phyloP scores from a whole-genome alignment of 2,797 vertebrate species.

The Macrochelys suwanniensis region DNA sequence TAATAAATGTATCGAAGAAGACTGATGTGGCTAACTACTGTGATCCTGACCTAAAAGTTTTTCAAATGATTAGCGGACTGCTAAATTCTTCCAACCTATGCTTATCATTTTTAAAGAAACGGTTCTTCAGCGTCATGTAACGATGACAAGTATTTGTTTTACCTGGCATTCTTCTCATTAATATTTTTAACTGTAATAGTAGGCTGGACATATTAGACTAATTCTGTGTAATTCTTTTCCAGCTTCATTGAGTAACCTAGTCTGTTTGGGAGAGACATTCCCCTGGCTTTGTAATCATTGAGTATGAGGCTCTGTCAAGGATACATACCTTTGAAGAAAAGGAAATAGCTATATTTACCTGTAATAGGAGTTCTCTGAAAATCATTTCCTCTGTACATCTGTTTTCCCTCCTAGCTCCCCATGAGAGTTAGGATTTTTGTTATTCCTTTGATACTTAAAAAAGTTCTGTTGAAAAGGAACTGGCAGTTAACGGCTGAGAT shows the following conservation, averaged over 20 bases:
- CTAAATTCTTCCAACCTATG: not conserved
- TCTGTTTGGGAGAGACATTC: not conserved
- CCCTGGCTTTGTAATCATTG: not conserved
- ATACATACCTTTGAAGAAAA: not conserved
- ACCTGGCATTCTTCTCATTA: not conserved
- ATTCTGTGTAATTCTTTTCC: not conserved
- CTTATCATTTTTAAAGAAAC: not conserved
- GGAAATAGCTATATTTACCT: not conserved
- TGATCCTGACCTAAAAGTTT: not conserved
- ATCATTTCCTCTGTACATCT: not conserved
- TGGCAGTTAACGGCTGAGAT: not conserved
- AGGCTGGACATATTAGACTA: not conserved
- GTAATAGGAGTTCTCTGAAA: not conserved
- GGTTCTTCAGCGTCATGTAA: not conserved
- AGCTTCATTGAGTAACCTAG: not conserved
- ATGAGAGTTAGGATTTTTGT: not conserved
- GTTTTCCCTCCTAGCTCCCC: not conserved
- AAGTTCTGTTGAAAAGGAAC: not conserved
- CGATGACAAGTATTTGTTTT: not conserved
- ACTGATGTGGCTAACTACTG: not conserved
- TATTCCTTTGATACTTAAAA: not conserved
- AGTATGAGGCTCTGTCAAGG: not conserved
- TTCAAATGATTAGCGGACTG: too few relatives aligned
- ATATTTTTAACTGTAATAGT: not conserved
- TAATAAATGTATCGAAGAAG: not conserved